Percentiles rank a stretch among this genome's conserved stretches.
These are phyloP conservation scores for Melanophora roralis DNA, from an alignment of 2,888 invertebrate species.

Conservation along the genomic window DNA sequence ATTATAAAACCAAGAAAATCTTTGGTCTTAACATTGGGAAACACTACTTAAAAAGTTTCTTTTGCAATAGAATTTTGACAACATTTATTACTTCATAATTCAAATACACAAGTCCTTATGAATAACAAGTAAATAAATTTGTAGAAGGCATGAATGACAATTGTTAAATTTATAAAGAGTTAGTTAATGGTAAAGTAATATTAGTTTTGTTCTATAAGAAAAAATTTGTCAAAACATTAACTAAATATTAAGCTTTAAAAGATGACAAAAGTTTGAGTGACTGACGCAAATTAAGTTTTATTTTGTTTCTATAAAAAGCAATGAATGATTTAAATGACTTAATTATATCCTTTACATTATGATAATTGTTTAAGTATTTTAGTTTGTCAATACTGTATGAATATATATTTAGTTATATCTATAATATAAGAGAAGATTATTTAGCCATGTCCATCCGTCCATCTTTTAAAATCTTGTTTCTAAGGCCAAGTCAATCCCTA, in stretches of 20 bases:
- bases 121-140: background rate
- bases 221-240: conserved; percentile 17
- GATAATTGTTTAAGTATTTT: background rate
- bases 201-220: conserved; percentile 7
- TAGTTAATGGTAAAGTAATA: conserved; percentile 2
- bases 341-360: background rate
- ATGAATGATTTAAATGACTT: conserved; percentile 27
- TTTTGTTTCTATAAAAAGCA: conserved; percentile 29
- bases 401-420: too few relatives aligned
- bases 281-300: conserved; percentile 29
- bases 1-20: too few relatives aligned
- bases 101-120: background rate
- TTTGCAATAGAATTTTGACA: conserved; percentile 34
- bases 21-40: too few relatives aligned
- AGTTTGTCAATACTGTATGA: background rate
- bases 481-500: too few relatives aligned
- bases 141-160: conserved; percentile 22
- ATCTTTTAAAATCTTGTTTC: too few relatives aligned
- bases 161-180: background rate
- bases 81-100: conserved; percentile 19
- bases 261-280: conserved; percentile 16
- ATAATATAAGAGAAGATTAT: too few relatives aligned
- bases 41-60: background rate
- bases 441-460: too few relatives aligned
- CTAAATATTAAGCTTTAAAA: background rate